A percentile compares a stretch with the other conserved stretches of the same genome.
Evolutionary conservation across 2,888 invertebrate species (phyloP).

Genomic region (Ophioninae sp.): DNA sequence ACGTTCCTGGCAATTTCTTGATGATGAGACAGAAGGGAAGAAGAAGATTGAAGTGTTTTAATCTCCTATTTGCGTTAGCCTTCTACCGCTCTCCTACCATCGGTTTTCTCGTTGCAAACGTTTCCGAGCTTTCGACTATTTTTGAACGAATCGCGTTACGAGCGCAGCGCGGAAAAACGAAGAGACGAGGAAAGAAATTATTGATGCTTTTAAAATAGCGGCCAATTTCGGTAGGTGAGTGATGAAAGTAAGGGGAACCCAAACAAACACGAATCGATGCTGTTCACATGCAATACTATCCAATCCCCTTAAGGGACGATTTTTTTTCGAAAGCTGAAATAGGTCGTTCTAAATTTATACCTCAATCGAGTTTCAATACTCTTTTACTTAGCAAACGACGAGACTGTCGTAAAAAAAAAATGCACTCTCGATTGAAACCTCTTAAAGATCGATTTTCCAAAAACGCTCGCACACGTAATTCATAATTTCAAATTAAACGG

Average conservation of each 20-base stretch:
- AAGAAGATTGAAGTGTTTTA: conserved; percentile 13
- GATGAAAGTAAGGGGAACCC: background rate
- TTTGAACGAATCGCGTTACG: background rate
- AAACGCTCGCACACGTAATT: no score
- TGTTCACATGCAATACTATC: conserved; percentile 21
- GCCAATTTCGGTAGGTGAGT: conserved; percentile 1
- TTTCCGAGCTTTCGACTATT: conserved; percentile 1
- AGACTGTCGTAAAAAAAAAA: no score
- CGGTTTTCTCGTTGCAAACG: background rate
- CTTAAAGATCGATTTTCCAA: no score
- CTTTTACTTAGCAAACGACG: no score
- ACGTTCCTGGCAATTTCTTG: background rate
- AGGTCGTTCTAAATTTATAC: no score
- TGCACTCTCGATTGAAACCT: no score
- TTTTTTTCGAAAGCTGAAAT: background rate
- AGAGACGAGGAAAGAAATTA: background rate
- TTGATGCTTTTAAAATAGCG: conserved; percentile 22
- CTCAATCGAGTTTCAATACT: no score
- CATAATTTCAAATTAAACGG: no score
- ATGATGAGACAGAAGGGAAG: conserved; percentile 15
- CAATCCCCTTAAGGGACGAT: background rate
- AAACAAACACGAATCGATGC: conserved; percentile 13
- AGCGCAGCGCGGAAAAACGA: background rate
- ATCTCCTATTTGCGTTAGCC: conserved; percentile 20
- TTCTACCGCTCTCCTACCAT: background rate